Base-by-base conservation (phyloP, 2,888 invertebrate species). In the Drosophila mimica region DNA sequence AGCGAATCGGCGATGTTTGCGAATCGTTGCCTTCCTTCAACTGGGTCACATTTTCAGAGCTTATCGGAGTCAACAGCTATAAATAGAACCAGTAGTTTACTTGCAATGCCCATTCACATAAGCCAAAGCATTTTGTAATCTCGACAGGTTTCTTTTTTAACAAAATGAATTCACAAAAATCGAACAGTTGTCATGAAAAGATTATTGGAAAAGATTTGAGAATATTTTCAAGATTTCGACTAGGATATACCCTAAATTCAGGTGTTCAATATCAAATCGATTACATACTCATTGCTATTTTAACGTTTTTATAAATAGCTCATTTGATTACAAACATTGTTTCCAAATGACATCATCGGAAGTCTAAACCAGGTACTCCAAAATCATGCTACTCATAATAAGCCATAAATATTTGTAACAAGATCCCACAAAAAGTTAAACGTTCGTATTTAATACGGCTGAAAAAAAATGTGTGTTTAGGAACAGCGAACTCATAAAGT, bases 21-120 rank as follows among this genome's bases (percentile, higher is more conserved):
- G 30, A 57, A 43, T 20, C 9, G 20, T 6, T 43, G 43, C 20
- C 34, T 40, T 63, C 31, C 9, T 31, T 28, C 28, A 63, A 52
- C 28, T 69, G 63, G 63, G 74, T 74, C 72, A 72, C 31, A 25
- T 3, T 51, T 54, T 34, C 6, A 11, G 20, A 25, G 48, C 58
- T 75, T 75, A 75, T 75, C 74, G 38, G 30, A 53, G 7, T 28
- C 38, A 46, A 46, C 5, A 6, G 48, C 46, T 31, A 31, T 20
- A 52, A 53, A 31, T 31, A n/a, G 7, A 56, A 28, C 31, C 25
- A 15, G 4, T 7, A 6, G n/a, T 30, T 11, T 46, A 46, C 33
- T 30, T 46, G 25, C 15, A 38, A 17, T 25, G 11, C 13, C 13
- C n/a, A 33, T 46, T 62, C 51, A 9, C 13, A 13, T 53, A 30